Conservation (phyloP, 2,888 invertebrate genomes). For the Heliconius charithonia region DNA sequence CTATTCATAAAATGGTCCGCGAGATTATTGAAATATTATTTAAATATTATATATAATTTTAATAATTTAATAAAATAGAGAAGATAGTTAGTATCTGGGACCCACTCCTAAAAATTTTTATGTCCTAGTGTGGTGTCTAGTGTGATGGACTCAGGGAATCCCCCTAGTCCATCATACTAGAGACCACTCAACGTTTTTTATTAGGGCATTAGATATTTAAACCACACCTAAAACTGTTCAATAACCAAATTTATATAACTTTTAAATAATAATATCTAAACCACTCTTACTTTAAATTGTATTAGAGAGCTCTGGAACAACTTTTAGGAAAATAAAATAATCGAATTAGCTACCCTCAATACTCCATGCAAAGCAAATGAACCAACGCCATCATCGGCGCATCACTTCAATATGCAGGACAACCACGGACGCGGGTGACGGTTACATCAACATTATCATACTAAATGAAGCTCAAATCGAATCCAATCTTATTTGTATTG, state of each 20-base stretch:
- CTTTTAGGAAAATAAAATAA: too few relatives aligned
- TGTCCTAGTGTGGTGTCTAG: too few relatives aligned
- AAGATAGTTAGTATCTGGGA: too few relatives aligned
- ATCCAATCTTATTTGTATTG: slow-evolving; percentile 17
- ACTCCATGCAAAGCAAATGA: background rate
- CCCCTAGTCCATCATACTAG: too few relatives aligned
- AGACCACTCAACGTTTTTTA: too few relatives aligned
- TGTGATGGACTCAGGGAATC: too few relatives aligned
- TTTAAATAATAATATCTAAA: background rate
- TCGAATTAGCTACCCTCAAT: background rate
- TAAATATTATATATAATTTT: too few relatives aligned
- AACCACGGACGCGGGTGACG: slow-evolving; percentile 3
- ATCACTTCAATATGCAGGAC: slow-evolving; percentile 13
- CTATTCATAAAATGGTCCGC: too few relatives aligned
- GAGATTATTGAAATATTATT: too few relatives aligned
- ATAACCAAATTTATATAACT: background rate
- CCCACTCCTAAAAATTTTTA: too few relatives aligned
- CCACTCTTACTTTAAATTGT: background rate
- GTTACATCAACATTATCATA: slow-evolving; percentile 15
- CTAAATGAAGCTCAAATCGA: slow-evolving; percentile 2
- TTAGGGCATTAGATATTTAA: background rate
- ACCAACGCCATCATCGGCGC: background rate
- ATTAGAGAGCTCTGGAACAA: background rate
- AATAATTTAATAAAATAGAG: too few relatives aligned
- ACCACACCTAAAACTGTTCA: background rate